Conservation (phyloP, 2,888 invertebrate species). For the Bedellia somnulentella region DNA sequence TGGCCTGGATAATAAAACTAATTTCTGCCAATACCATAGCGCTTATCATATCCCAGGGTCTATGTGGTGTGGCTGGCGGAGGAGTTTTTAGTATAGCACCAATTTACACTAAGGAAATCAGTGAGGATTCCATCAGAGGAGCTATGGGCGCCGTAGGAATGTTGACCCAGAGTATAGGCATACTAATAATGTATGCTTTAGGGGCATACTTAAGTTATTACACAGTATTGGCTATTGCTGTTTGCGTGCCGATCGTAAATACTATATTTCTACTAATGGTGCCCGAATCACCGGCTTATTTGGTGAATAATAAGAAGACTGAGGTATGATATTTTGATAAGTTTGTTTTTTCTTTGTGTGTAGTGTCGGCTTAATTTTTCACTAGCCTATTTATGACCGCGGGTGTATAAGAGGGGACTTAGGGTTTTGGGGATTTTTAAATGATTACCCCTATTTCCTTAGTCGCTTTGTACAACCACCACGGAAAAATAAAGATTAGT, state of each 20-base stretch:
- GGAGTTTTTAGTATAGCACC: conserved; percentile 9
- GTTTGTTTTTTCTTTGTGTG: too few species aligned
- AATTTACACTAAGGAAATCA: conserved; percentile 11
- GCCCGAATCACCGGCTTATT: conserved; percentile 8
- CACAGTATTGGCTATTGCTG: conserved; percentile 9
- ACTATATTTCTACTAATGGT: conserved; percentile 2
- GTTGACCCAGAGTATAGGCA: conserved; percentile 9
- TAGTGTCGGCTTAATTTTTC: too few species aligned
- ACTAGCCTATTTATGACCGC: too few species aligned
- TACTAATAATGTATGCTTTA: conserved; percentile 9
- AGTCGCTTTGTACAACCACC: too few species aligned
- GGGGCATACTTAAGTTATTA: conserved; percentile 10
- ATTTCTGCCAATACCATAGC: conserved; percentile 9
- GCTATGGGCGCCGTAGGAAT: conserved; percentile 8
- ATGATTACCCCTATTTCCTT: too few species aligned
- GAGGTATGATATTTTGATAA: conserved; percentile 8
- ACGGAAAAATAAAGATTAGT: too few species aligned
- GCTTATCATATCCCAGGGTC: conserved; percentile 7
- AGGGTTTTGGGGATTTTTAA: too few species aligned
- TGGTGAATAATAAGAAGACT: conserved; percentile 7
- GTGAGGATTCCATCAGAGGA: conserved; percentile 11
- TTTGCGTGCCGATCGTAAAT: conserved; percentile 8
- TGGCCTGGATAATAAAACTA: conserved; percentile 10
- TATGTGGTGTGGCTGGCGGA: conserved; percentile 9
- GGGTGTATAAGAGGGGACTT: too few species aligned